phyloP scores from a whole-genome alignment of 2,113 vertebrate species.

The Dipodomys stephensi region DNA sequence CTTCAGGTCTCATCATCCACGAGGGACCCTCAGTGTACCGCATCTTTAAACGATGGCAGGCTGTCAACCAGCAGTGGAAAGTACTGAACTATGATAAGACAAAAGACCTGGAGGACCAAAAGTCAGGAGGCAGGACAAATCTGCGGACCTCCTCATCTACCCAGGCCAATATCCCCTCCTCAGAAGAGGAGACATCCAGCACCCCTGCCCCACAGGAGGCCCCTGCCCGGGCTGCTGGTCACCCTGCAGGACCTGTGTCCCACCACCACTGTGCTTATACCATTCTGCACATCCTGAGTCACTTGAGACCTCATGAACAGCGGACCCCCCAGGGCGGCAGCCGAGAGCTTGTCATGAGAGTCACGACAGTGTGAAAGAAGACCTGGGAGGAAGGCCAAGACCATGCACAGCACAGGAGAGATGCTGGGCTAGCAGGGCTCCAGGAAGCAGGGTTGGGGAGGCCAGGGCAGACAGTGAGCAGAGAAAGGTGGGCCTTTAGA shows the following conservation, averaged over 20 bases:
- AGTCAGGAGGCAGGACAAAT: constrained; percentile 91
- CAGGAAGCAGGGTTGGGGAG: constrained; percentile 67
- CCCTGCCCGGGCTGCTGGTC: constrained; percentile 84
- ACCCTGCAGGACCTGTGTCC: constrained; percentile 88
- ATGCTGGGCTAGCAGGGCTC: neutral
- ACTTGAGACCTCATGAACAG: constrained; percentile 95
- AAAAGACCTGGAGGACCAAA: constrained; percentile 95
- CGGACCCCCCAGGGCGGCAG: constrained; percentile 91
- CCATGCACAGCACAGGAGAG: neutral
- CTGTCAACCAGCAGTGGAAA: constrained; percentile 99
- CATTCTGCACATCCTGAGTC: constrained; percentile 98
- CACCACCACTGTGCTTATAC: constrained; percentile 99
- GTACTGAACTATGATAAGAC: constrained; percentile 98
- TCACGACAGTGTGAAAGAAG: constrained; percentile 95
- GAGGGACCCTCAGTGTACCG: constrained; percentile 99
- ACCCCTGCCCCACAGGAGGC: constrained; percentile 78
- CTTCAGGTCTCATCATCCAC: constrained; percentile 96
- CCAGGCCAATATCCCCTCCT: constrained; percentile 87
- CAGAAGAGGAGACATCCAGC: constrained; percentile 8
- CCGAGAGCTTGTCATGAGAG: constrained; percentile 99
- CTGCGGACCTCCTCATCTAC: constrained; percentile 90
- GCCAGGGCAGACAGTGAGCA: neutral
- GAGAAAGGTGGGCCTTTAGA: neutral
- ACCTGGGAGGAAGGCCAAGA: constrained; percentile 76
- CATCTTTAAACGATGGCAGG: constrained; percentile 99